phyloP scores from a whole-genome alignment of 2,797 vertebrate species.

The Thunnus albacares region DNA sequence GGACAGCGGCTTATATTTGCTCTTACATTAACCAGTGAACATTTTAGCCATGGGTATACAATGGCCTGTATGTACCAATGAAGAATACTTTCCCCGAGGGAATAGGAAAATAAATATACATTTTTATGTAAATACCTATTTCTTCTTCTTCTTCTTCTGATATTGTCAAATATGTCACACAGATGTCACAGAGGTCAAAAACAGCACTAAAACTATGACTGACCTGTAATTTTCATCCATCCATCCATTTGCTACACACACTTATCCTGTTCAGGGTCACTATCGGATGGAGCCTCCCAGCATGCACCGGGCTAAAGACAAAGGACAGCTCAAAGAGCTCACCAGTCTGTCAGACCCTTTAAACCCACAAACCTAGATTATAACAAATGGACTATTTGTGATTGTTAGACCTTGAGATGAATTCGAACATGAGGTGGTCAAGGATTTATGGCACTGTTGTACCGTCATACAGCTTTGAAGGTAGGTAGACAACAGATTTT shows the following conservation, averaged over 20 bases:
- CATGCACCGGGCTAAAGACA: too few relatives aligned
- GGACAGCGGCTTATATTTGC: conserved; percentile 3
- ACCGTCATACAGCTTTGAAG: not conserved
- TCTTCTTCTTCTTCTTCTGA: not conserved
- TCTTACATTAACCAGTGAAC: conserved; percentile 18
- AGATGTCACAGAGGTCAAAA: not conserved
- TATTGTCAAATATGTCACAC: not conserved
- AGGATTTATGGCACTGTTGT: too few relatives aligned
- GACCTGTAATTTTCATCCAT: not conserved
- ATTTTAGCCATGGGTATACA: not conserved
- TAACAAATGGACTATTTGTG: too few relatives aligned
- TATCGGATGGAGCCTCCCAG: not conserved
- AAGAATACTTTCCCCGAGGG: not conserved
- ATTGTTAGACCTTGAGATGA: not conserved
- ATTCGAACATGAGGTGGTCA: not conserved
- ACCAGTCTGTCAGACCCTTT: not conserved
- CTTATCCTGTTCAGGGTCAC: not conserved
- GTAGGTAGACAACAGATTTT: not conserved
- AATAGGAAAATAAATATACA: not conserved
- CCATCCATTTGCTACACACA: not conserved
- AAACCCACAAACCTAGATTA: too few relatives aligned
- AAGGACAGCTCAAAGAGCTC: not conserved
- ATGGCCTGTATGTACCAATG: not conserved
- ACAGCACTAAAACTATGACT: not conserved
- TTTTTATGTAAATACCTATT: not conserved